Percentiles rank a stretch among this genome's conserved stretches.
Evolutionary conservation across 2,797 vertebrate species (phyloP).

Genomic region (Urophycis tenuis): DNA sequence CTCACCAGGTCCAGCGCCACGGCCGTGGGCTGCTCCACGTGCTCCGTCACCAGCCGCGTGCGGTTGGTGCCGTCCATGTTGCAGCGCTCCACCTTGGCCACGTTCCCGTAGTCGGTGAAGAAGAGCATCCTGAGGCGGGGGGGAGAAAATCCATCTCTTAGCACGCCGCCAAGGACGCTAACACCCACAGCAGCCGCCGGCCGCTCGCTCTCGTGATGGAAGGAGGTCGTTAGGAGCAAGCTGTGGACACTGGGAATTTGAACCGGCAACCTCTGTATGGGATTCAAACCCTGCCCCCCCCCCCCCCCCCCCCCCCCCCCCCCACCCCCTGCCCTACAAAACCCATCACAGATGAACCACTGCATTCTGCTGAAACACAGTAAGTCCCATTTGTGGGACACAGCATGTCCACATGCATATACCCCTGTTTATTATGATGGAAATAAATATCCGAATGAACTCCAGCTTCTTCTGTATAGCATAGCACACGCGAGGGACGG

Average conservation of each 20-base stretch:
- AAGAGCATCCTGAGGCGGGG: slow-evolving; percentile 84
- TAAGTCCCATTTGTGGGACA: background rate
- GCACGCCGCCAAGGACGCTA: background rate
- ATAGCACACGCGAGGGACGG: background rate
- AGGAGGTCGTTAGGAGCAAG: background rate
- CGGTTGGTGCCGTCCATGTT: slow-evolving; percentile 96
- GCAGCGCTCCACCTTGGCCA: slow-evolving; percentile 91
- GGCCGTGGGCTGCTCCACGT: slow-evolving; percentile 86
- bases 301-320: no score
- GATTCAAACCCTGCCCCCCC: background rate
- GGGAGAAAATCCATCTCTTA: background rate
- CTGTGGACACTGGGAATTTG: background rate
- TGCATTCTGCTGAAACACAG: background rate
- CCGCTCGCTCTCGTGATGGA: background rate
- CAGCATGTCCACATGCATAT: background rate
- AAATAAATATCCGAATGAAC: background rate
- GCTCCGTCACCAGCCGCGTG: slow-evolving; percentile 83
- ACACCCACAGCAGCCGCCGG: background rate
- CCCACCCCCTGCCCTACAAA: background rate
- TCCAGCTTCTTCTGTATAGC: background rate
- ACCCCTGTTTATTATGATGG: background rate
- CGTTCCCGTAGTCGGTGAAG: slow-evolving; percentile 90
- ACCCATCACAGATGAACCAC: background rate
- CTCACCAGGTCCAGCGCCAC: slow-evolving; percentile 86
- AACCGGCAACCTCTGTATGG: background rate